phyloP scores from a whole-genome alignment of 2,797 vertebrate genomes.

The Diplodus puntazzo region DNA sequence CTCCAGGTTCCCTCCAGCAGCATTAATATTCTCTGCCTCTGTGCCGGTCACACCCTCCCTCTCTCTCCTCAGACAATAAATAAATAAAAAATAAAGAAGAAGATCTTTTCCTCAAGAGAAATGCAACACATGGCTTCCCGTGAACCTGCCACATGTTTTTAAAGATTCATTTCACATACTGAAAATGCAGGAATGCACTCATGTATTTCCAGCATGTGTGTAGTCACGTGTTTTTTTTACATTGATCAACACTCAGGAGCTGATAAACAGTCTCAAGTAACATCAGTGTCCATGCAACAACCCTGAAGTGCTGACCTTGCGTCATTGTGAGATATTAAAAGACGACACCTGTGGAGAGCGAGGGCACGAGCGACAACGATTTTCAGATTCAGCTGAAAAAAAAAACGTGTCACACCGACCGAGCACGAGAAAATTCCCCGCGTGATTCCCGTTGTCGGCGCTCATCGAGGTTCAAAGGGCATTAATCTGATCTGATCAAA shows the following conservation, averaged over 20 bases:
- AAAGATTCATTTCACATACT: background rate
- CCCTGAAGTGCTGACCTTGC: background rate
- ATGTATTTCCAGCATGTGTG: background rate
- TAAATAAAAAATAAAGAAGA: background rate
- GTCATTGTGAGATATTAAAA: fast-evolving
- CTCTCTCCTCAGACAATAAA: background rate
- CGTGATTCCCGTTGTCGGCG: too few relatives aligned
- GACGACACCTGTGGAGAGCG: fast-evolving
- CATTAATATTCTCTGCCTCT: slow-evolving; percentile 52
- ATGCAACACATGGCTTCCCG: background rate
- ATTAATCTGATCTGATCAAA: background rate
- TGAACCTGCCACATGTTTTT: background rate
- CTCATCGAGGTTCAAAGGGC: background rate
- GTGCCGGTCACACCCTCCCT: background rate
- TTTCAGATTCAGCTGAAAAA: background rate
- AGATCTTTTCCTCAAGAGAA: slow-evolving; percentile 4
- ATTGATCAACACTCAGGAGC: too few relatives aligned
- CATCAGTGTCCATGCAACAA: too few relatives aligned
- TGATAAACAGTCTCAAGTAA: too few relatives aligned
- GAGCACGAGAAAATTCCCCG: background rate
- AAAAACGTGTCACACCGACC: background rate
- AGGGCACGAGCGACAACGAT: background rate
- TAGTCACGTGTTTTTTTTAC: too few relatives aligned
- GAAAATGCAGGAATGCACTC: background rate
- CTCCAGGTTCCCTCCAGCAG: slow-evolving; percentile 2